Conservation (phyloP, 1,140 invertebrate species). For the Polyergus mexicanus region DNA sequence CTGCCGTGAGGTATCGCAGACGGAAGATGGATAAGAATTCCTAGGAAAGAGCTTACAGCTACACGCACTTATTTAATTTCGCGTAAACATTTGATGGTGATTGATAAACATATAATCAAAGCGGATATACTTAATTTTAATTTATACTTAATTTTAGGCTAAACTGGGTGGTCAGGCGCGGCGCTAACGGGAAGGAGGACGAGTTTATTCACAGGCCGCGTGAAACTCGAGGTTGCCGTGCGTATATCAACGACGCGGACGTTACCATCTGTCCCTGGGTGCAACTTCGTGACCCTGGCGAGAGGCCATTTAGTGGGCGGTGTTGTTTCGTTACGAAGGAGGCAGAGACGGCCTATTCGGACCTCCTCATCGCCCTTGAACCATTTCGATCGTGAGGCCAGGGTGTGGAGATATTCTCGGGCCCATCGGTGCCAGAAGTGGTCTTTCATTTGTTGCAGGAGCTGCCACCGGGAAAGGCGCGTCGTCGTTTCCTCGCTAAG, state of each 20-base stretch:
- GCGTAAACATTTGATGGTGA: no score
- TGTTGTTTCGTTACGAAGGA: background rate
- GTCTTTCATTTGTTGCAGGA: background rate
- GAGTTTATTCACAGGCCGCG: no score
- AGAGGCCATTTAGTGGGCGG: background rate
- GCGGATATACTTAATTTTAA: no score
- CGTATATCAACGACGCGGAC: background rate
- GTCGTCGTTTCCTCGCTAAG: conserved; percentile 46
- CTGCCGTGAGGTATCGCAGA: no score
- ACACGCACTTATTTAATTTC: no score
- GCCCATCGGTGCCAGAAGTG: background rate
- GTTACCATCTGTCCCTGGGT: background rate
- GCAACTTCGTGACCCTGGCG: background rate
- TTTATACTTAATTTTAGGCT: no score
- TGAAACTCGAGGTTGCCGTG: background rate
- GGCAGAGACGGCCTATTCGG: background rate
- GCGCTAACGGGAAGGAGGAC: no score
- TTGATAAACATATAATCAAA: no score
- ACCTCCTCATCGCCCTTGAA: no score
- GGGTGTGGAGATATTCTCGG: background rate
- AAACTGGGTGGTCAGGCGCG: no score
- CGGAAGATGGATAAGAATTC: no score
- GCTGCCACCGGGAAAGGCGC: conserved; percentile 7
- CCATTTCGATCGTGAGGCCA: background rate
- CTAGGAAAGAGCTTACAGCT: no score